phyloP scores from a whole-genome alignment of 2,797 vertebrate genomes.

The Anniella stebbinsi region DNA sequence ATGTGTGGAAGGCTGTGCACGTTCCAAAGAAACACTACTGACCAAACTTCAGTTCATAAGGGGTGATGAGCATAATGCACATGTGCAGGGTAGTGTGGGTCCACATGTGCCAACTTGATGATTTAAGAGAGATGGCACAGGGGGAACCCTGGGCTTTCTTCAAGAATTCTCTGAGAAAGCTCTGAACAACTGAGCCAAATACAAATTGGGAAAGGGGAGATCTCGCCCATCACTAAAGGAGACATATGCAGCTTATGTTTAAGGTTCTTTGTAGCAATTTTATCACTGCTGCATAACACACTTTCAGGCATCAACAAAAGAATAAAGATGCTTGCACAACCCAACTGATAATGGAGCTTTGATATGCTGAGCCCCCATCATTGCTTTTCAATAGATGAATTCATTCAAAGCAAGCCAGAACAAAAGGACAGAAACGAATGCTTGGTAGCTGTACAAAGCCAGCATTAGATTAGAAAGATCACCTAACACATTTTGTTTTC shows the following conservation, averaged over 20 bases:
- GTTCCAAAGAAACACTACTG: background rate
- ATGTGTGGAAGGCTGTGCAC: background rate
- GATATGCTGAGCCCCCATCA: conserved; percentile 73
- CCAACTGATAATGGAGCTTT: conserved; percentile 75
- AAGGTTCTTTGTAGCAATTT: conserved; percentile 67
- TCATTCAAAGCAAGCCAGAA: conserved; percentile 78
- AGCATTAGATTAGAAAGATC: conserved; percentile 79
- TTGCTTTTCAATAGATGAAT: conserved; percentile 74
- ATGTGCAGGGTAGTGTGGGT: background rate
- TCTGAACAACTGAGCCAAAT: conserved; percentile 10
- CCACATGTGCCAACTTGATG: background rate
- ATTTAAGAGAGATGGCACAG: background rate
- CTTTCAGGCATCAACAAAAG: conserved; percentile 75
- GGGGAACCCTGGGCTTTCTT: background rate
- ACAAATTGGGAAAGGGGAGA: conserved; percentile 24
- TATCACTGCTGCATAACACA: conserved; percentile 72
- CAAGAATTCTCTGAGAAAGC: conserved; percentile 7
- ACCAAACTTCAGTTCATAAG: background rate
- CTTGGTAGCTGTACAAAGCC: conserved; percentile 77
- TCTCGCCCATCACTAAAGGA: conserved; percentile 26
- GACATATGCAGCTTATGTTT: conserved; percentile 63
- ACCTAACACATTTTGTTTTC: conserved; percentile 78
- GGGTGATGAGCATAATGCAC: background rate
- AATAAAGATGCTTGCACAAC: conserved; percentile 75
- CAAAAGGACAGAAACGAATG: conserved; percentile 80